A percentile compares a stretch with the other conserved stretches of the same genome.
Conservation (phyloP, 2,888 invertebrate species). For the Nemurella pictetii region DNA sequence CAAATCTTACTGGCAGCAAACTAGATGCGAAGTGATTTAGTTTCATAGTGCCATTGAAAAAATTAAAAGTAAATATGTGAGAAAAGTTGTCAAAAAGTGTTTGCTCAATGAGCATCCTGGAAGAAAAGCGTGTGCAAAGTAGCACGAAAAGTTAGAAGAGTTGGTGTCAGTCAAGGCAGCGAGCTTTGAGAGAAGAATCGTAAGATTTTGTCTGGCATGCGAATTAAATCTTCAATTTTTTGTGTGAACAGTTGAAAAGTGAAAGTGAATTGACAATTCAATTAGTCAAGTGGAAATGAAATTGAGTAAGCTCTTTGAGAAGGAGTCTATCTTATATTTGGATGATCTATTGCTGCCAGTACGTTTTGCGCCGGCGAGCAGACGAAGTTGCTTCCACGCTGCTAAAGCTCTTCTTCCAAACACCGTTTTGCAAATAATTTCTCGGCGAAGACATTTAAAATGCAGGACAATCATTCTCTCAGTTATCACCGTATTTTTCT, state of each 20-base stretch:
- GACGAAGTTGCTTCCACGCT: conserved; percentile 33
- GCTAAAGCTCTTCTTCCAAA: not conserved
- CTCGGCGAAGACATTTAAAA: too few species aligned
- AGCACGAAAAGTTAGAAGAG: not conserved
- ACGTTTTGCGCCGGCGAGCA: conserved; percentile 18
- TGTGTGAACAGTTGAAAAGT: not conserved
- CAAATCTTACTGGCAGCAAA: conserved; percentile 32
- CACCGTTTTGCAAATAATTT: not conserved
- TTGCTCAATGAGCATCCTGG: not conserved
- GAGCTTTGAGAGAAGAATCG: not conserved
- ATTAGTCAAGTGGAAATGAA: not conserved
- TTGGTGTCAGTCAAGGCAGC: not conserved
- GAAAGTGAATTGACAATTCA: not conserved
- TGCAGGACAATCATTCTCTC: too few species aligned
- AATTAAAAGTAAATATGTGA: not conserved
- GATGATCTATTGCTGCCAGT: conserved; percentile 32
- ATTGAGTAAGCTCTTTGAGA: not conserved
- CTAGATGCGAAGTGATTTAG: not conserved
- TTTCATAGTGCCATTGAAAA: not conserved
- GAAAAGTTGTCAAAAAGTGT: not conserved
- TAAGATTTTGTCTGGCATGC: not conserved
- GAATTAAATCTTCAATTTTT: not conserved
- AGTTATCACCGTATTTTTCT: too few species aligned
- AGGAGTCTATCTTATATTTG: not conserved
- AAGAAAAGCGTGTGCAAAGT: not conserved